Evolutionary conservation across 2,888 invertebrate species (phyloP).

Genomic region (Chrysolina americana): DNA sequence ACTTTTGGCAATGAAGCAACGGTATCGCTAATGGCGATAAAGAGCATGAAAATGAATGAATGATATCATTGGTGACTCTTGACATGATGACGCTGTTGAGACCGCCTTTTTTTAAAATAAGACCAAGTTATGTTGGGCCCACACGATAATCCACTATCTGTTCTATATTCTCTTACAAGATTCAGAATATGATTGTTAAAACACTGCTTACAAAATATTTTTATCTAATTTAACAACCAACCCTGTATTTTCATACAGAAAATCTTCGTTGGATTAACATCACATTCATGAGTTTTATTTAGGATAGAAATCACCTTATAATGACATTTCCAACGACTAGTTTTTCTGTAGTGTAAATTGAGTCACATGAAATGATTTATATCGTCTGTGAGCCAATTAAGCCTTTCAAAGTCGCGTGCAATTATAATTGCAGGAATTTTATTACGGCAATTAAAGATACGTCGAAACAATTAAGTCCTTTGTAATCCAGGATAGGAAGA

Average conservation of each 20-base stretch:
- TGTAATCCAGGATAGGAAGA: conserved; percentile 16
- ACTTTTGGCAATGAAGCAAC: no score
- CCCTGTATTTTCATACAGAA: not conserved
- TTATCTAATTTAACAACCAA: no score
- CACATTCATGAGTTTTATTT: not conserved
- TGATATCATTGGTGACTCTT: no score
- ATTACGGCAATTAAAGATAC: conserved; percentile 16
- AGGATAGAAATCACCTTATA: not conserved
- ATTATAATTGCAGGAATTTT: conserved; percentile 17
- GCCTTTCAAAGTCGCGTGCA: not conserved
- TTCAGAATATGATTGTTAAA: no score
- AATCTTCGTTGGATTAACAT: not conserved
- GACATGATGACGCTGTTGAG: no score
- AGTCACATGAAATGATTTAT: conserved; percentile 3
- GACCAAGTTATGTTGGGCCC: no score
- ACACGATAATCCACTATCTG: no score
- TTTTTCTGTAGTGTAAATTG: conserved; percentile 3
- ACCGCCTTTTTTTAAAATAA: no score
- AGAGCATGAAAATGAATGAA: no score
- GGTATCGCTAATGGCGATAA: no score
- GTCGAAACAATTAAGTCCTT: conserved; percentile 6
- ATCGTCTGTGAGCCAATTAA: not conserved
- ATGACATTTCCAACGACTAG: not conserved
- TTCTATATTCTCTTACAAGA: no score
- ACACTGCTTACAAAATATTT: no score